phyloP scores from a whole-genome alignment of 2,888 invertebrate genomes.

The Chrysopilus asiliformis region DNA sequence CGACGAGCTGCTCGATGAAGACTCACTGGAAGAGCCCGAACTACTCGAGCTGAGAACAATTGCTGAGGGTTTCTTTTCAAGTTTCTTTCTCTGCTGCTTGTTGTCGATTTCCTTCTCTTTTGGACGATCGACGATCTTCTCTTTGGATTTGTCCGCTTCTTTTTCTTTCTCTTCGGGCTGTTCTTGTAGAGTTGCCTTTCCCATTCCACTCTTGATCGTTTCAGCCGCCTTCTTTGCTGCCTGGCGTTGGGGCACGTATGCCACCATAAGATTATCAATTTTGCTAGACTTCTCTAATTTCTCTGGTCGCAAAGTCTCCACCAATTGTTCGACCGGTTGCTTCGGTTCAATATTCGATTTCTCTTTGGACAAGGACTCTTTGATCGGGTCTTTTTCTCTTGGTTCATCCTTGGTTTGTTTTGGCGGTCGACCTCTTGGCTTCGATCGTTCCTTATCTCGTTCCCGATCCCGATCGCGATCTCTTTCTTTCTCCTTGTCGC shows the following conservation, averaged over 20 bases:
- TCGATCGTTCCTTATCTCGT: slow-evolving; percentile 18
- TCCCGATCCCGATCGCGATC: slow-evolving; percentile 13
- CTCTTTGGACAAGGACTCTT: slow-evolving; percentile 20
- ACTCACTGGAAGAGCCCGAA: slow-evolving; percentile 43
- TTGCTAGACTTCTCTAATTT: slow-evolving; percentile 10
- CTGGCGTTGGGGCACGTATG: slow-evolving; percentile 79
- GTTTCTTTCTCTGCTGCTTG: slow-evolving; percentile 18
- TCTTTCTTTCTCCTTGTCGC: slow-evolving; percentile 37
- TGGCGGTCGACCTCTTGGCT: slow-evolving; percentile 27
- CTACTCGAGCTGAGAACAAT: slow-evolving; percentile 31
- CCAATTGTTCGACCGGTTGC: slow-evolving; percentile 35
- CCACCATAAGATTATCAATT: slow-evolving; percentile 47
- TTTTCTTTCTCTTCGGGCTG: slow-evolving; percentile 23
- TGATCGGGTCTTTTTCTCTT: slow-evolving; percentile 14
- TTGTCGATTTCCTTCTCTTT: slow-evolving; percentile 25
- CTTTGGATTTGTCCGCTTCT: slow-evolving; percentile 21
- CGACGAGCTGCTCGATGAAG: slow-evolving; percentile 45
- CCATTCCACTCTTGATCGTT: slow-evolving; percentile 70
- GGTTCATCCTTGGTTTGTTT: slow-evolving; percentile 25
- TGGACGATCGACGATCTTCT: slow-evolving; percentile 28
- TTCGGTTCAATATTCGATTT: neutral
- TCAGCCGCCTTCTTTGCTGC: slow-evolving; percentile 87
- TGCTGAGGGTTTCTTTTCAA: slow-evolving; percentile 27
- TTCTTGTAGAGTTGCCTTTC: slow-evolving; percentile 28
- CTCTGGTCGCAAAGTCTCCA: slow-evolving; percentile 18